Conservation (phyloP, 2,113 vertebrate genomes). For the Barnardius zonarius region DNA sequence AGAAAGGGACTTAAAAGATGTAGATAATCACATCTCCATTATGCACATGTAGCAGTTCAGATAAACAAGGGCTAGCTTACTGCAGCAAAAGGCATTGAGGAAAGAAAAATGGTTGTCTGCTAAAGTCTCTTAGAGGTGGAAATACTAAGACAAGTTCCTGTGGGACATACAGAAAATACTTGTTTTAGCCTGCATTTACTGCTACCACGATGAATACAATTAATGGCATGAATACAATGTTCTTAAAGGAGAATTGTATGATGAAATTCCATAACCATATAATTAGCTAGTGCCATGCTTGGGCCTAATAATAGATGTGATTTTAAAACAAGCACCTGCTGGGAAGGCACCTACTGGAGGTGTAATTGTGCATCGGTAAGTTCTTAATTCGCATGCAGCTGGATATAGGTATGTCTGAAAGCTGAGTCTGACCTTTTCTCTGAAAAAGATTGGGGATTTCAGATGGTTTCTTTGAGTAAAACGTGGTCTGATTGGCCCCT, state of each 20-base stretch:
- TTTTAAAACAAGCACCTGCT: background rate
- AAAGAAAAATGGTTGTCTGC: background rate
- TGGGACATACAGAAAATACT: background rate
- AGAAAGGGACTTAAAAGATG: background rate
- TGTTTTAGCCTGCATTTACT: background rate
- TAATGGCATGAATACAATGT: background rate
- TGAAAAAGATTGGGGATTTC: background rate
- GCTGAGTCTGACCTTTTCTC: background rate
- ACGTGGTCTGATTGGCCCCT: rapidly evolving
- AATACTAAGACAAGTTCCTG: background rate
- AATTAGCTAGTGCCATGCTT: background rate
- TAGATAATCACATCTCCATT: background rate
- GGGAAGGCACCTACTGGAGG: background rate
- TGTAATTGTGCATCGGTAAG: background rate
- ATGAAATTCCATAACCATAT: background rate
- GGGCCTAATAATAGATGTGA: background rate
- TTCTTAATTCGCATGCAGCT: background rate
- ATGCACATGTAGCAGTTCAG: background rate
- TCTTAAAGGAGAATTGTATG: background rate
- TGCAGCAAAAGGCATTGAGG: background rate
- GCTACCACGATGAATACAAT: background rate
- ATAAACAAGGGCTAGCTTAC: background rate
- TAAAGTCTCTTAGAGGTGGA: background rate
- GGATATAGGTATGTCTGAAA: background rate
- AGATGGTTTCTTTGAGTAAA: background rate